Evolutionary conservation across 2,797 vertebrate genomes (phyloP).

Genomic region (Peromyscus aztecus): DNA sequence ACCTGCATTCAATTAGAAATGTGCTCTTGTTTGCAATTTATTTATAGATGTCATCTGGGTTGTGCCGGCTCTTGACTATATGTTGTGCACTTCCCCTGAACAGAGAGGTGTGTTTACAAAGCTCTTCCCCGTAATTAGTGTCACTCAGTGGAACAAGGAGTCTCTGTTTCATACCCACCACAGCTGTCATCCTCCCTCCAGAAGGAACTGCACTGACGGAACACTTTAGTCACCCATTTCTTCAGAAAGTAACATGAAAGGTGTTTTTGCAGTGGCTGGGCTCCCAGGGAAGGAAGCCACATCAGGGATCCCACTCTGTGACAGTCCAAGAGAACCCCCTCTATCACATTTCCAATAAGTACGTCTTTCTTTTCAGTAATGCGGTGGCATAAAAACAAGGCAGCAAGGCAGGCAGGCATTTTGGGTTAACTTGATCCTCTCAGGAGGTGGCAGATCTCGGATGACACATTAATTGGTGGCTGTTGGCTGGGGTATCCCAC

Average conservation of each 20-base stretch:
- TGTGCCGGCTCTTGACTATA: constrained; percentile 73
- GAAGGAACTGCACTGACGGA: constrained; percentile 79
- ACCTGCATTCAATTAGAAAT: constrained; percentile 84
- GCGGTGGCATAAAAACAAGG: constrained; percentile 85
- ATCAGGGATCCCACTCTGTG: constrained; percentile 82
- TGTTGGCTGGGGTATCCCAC: constrained; percentile 66
- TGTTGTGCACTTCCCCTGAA: constrained; percentile 80
- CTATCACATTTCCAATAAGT: constrained; percentile 86
- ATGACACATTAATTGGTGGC: constrained; percentile 83
- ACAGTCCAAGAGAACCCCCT: constrained; percentile 81
- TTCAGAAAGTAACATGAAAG: constrained; percentile 78
- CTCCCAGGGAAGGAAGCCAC: constrained; percentile 77
- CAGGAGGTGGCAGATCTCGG: constrained; percentile 86
- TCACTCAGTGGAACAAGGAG: constrained; percentile 86
- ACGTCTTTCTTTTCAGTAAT: constrained; percentile 86
- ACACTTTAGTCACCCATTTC: constrained; percentile 79
- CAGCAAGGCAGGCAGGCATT: constrained; percentile 85
- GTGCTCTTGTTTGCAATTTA: constrained; percentile 84
- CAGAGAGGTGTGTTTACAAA: constrained; percentile 86
- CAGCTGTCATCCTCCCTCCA: constrained; percentile 83
- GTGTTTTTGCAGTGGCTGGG: constrained; percentile 78
- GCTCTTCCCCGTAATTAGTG: constrained; percentile 87
- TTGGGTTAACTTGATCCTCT: constrained; percentile 87
- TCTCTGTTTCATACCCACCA: constrained; percentile 85
- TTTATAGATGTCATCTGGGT: constrained; percentile 84